Conservation (phyloP, 2,888 invertebrate genomes). For the Hyles lineata region DNA sequence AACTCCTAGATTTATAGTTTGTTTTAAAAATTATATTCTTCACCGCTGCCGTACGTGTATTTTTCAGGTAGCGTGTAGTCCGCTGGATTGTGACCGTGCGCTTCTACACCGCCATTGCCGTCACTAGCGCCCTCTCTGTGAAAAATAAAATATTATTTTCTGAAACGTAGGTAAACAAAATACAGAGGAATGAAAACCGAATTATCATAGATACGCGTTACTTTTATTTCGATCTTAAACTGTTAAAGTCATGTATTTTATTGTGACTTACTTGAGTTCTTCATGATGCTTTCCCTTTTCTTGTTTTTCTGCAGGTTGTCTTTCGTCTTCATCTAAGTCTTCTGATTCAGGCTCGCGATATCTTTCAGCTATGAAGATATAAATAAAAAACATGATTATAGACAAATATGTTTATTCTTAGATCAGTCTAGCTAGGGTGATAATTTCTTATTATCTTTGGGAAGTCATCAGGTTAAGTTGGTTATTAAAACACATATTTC, state of each 20-base stretch:
- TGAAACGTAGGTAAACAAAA: too few relatives aligned
- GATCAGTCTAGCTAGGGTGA: neutral
- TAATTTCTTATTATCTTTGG: neutral
- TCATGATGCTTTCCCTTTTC: conserved; percentile 56
- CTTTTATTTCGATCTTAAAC: too few relatives aligned
- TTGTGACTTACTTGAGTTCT: conserved; percentile 63
- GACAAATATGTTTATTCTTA: neutral
- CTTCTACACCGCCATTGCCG: conserved; percentile 77
- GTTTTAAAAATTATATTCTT: conserved; percentile 70
- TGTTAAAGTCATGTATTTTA: too few relatives aligned
- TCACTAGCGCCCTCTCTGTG: conserved; percentile 68
- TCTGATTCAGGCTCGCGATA: conserved; percentile 50
- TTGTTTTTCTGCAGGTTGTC: conserved; percentile 42
- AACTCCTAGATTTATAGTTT: conserved; percentile 21
- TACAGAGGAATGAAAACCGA: too few relatives aligned
- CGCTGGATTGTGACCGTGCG: conserved; percentile 71
- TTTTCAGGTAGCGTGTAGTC: conserved; percentile 76
- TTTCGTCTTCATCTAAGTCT: conserved; percentile 46
- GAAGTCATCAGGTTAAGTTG: neutral
- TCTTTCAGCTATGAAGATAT: conserved; percentile 49
- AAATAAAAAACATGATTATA: conserved; percentile 6
- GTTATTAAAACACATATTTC: neutral
- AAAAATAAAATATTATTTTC: conserved; percentile 27
- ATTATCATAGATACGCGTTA: too few relatives aligned
- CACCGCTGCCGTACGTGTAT: conserved; percentile 74